Base-by-base conservation (phyloP, 1,140 invertebrate genomes). In the Caenorhabditis tropicalis region DNA sequence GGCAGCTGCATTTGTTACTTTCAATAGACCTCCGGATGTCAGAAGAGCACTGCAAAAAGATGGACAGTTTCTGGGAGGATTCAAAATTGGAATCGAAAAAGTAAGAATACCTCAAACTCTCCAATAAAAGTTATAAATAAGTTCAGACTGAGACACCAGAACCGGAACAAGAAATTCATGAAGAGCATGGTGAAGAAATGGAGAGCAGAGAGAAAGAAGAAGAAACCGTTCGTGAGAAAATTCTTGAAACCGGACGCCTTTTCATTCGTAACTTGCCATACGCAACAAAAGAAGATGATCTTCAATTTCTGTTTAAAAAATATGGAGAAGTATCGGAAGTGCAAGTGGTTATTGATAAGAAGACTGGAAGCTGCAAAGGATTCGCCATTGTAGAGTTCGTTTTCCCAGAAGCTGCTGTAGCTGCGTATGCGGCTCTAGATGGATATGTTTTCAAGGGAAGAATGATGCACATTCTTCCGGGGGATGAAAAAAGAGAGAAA, bases 221-320 rank as follows among this genome's bases (percentile, higher is more conserved):
- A 29, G 83, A 81, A 36, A 29, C 48, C 1, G 51, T 87, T 56
- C 82, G 85, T 21, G 86, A 85, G 7, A 53, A 84, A 36, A 90
- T 91, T 51, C 79, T 91, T 12, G 91, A 92, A 91, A 96, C 96
- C 88, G 98, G 98, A 2, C 94, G 95, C 87, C 95, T 99, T 87
- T 99, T 97, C 93, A 93, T 98, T 15, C 93, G 98, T 86, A 99
- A 99, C 93, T 92, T 99, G 21, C 92, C 96, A 0, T 99, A 98
- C 91, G 94, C 94, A 1, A 94, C 94, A 5, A 96, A 94, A 0
- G 96, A 98, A 92, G 94, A 95, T 86, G 95, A 98, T 88, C 90
- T 99, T 16, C 94, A 94, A 89, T 92, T 93, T 86, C 87, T 96
- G 0, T 99, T 99, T 93, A 93, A 94, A 91, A 94, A 95, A 92